phyloP scores from a whole-genome alignment of 2,797 vertebrate species.

The Rhabdomys pumilio region DNA sequence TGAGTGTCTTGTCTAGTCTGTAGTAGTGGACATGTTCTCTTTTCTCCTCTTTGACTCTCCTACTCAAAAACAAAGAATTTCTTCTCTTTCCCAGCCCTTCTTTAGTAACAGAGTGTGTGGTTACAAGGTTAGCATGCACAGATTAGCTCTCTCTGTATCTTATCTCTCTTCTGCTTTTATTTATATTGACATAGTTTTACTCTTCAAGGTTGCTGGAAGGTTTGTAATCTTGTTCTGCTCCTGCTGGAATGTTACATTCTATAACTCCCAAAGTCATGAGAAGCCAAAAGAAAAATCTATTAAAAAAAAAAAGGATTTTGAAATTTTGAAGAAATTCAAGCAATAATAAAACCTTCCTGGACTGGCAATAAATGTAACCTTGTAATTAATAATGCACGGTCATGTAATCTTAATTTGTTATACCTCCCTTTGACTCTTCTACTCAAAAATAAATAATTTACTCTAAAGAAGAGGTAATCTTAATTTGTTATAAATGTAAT shows the following conservation, averaged over 20 bases:
- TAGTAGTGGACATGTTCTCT: neutral
- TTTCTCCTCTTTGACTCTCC: neutral
- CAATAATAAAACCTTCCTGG: neutral
- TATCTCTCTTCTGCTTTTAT: neutral
- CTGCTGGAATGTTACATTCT: neutral
- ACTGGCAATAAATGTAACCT: neutral
- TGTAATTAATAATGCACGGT: neutral
- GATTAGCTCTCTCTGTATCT: neutral
- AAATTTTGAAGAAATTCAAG: constrained; percentile 10
- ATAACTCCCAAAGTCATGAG: neutral
- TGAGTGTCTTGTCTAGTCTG: neutral
- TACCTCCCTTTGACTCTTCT: too few species aligned
- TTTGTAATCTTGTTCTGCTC: neutral
- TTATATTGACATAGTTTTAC: neutral
- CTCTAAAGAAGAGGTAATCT: neutral
- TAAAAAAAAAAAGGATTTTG: neutral
- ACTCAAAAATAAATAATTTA: too few species aligned
- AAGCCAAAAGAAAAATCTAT: neutral
- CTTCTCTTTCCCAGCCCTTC: too few species aligned
- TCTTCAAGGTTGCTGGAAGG: neutral
- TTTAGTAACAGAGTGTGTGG: neutral
- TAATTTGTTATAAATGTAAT: neutral
- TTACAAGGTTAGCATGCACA: neutral
- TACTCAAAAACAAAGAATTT: neutral
- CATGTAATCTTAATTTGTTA: neutral